Evolutionary conservation across 2,113 vertebrate species (phyloP).

Genomic region (Nyctibius bracteatus): DNA sequence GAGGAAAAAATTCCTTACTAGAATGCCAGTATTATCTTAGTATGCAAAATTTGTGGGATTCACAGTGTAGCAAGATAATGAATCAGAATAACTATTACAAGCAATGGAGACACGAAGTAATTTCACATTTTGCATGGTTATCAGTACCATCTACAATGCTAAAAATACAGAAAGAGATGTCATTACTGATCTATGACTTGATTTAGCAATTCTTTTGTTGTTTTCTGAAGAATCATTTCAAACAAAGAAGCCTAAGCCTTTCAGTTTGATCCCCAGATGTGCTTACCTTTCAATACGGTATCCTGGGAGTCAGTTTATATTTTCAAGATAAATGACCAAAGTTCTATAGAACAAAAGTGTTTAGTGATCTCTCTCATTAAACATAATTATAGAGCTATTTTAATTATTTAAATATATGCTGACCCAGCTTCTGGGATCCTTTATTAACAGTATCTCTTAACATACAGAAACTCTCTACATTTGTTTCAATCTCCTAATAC

Average conservation of each 20-base stretch:
- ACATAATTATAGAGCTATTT: background rate
- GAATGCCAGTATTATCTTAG: background rate
- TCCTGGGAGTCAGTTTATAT: background rate
- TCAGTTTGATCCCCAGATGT: background rate
- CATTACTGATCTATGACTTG: background rate
- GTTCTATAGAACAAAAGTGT: background rate
- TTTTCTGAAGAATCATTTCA: background rate
- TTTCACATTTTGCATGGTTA: background rate
- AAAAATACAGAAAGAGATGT: background rate
- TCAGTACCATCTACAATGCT: background rate
- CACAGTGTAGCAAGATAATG: background rate
- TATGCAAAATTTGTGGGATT: background rate
- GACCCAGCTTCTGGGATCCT: background rate
- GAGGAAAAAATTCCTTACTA: background rate
- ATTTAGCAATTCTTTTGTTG: background rate
- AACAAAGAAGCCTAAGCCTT: background rate
- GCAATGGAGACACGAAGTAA: background rate
- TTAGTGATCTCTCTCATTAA: background rate
- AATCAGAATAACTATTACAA: background rate
- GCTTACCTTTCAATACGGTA: background rate
- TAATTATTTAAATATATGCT: background rate
- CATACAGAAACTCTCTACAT: background rate
- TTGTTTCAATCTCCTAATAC: background rate
- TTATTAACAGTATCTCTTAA: background rate
- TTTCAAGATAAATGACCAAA: background rate